Percentiles rank a stretch among this genome's conserved stretches.
Conservation (phyloP, 2,888 invertebrate species). For the Malthinus seriepunctatus region DNA sequence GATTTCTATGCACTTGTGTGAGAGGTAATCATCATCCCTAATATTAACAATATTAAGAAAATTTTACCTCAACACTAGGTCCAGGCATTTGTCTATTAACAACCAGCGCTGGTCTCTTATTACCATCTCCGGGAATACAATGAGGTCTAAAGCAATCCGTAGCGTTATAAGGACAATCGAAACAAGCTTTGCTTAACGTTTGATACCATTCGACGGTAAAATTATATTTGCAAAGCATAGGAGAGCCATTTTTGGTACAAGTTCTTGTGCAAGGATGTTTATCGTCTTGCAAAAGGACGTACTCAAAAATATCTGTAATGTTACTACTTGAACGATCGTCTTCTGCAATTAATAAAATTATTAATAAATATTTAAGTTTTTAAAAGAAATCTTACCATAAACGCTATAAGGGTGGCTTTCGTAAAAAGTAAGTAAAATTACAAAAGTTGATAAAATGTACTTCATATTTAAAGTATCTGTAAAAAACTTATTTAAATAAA, state of each 20-base stretch:
- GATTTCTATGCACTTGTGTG: too few relatives aligned
- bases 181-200: slow-evolving; percentile 88
- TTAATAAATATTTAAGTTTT: neutral
- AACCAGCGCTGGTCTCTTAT: slow-evolving; percentile 72
- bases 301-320: slow-evolving; percentile 36
- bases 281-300: slow-evolving; percentile 41
- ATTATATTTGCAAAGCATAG: slow-evolving; percentile 72
- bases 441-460: neutral
- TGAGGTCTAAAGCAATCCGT: slow-evolving; percentile 78
- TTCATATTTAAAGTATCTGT: too few relatives aligned
- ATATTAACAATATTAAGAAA: neutral
- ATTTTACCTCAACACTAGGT: slow-evolving; percentile 75
- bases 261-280: slow-evolving; percentile 65
- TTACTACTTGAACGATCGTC: slow-evolving; percentile 1
- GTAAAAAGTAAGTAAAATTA: neutral
- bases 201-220: slow-evolving; percentile 83
- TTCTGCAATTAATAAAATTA: neutral
- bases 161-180: slow-evolving; percentile 73
- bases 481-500: too few relatives aligned
- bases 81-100: slow-evolving; percentile 89
- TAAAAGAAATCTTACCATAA: neutral
- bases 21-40: too few relatives aligned
- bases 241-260: slow-evolving; percentile 62
- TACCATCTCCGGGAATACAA: slow-evolving; percentile 84
- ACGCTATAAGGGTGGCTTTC: neutral